These are phyloP conservation scores for Pelvicachromis taeniatus DNA, from an alignment of 2,113 vertebrate species.

Conservation along the genomic window DNA sequence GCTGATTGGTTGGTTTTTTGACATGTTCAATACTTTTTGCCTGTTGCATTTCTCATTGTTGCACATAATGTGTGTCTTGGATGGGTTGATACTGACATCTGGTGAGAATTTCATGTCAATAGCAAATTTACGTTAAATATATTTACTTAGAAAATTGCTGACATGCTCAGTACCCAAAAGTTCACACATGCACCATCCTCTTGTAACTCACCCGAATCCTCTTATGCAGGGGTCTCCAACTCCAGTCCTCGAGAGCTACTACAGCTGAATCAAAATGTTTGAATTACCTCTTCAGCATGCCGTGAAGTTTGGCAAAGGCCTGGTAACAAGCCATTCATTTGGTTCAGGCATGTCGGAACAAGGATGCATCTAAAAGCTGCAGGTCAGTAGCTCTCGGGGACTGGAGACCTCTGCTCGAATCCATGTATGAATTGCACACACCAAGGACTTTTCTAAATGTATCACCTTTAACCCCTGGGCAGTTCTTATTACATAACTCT, in stretches of 20 bases:
- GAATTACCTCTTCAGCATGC: not conserved
- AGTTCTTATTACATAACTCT: not conserved
- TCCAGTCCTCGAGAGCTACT: not conserved
- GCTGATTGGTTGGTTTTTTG: not conserved
- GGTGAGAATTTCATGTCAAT: not conserved
- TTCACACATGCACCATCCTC: not conserved
- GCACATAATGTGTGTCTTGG: not conserved
- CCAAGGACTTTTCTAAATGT: not conserved
- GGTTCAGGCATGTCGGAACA: not conserved
- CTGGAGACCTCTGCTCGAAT: not conserved
- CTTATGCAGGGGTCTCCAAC: not conserved
- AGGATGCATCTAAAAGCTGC: not conserved
- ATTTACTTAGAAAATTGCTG: not conserved
- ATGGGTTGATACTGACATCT: not conserved
- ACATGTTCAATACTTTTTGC: not conserved
- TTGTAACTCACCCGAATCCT: not conserved
- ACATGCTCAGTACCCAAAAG: not conserved
- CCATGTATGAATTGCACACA: not conserved
- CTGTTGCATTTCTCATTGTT: not conserved
- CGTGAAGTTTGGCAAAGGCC: not conserved
- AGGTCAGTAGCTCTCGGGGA: not conserved
- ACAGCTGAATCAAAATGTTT: not conserved
- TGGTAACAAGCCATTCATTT: not conserved
- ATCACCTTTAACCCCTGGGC: not conserved
- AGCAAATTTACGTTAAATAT: not conserved